These are phyloP conservation scores for Fabriciana adippe DNA, from an alignment of 2,888 invertebrate genomes.

Conservation along the genomic window DNA sequence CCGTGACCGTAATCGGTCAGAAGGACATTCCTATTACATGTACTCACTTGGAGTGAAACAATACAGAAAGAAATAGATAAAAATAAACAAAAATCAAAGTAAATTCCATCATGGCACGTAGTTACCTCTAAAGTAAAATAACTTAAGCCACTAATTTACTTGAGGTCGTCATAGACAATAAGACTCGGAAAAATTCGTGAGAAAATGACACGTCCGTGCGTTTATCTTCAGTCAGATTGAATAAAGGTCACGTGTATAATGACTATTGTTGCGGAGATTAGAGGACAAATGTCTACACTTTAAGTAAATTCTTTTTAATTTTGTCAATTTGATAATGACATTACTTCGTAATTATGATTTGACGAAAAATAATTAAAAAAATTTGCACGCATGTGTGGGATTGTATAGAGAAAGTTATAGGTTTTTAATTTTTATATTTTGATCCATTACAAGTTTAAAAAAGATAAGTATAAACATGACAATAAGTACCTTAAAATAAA, in stretches of 20 bases:
- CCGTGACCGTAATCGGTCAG: no score
- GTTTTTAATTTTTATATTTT: no score
- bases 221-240: conserved; percentile 30
- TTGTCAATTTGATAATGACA: conserved; percentile 5
- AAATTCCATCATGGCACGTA: background rate
- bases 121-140: conserved; percentile 6
- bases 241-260: conserved; percentile 33
- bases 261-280: conserved; percentile 34
- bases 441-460: no score
- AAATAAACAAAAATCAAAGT: background rate
- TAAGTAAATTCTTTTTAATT: conserved; percentile 4
- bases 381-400: no score
- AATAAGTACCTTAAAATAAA: no score
- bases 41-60: no score
- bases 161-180: conserved; percentile 28
- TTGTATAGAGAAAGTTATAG: no score
- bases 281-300: conserved; percentile 16
- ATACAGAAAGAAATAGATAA: no score
- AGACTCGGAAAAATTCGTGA: conserved; percentile 34
- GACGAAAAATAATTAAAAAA: background rate
- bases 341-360: background rate
- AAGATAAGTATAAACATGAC: no score
- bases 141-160: conserved; percentile 10
- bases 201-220: conserved; percentile 29
- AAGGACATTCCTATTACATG: no score